Evolutionary conservation across 2,888 invertebrate genomes (phyloP).

Genomic region (Pandemis heparana): DNA sequence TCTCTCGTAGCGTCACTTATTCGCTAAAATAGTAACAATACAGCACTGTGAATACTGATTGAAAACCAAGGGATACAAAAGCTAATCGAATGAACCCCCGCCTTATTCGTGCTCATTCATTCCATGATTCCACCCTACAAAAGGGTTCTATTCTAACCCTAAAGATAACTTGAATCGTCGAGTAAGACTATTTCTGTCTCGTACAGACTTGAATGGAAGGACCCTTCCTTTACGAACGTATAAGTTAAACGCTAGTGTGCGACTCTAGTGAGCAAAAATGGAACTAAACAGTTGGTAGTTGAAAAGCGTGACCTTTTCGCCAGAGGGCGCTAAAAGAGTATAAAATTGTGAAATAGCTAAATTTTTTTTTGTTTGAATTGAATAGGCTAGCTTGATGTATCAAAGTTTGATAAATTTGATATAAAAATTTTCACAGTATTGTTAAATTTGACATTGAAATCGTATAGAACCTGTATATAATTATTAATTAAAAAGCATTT

Average conservation of each 20-base stretch:
- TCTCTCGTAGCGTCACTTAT: not conserved
- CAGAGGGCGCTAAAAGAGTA: not conserved
- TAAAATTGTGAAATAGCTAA: no score
- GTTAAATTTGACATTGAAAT: not conserved
- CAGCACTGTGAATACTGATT: conserved; percentile 18
- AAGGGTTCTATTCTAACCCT: conserved; percentile 4
- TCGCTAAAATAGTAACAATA: conserved; percentile 14
- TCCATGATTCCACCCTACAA: conserved; percentile 25
- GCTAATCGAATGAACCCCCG: conserved; percentile 25
- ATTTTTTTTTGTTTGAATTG: no score
- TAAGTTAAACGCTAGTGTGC: not conserved
- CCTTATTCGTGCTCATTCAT: conserved; percentile 31
- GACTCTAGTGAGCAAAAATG: not conserved
- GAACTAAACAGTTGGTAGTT: not conserved
- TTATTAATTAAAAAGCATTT: not conserved
- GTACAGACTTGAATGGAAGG: not conserved
- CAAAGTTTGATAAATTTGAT: not conserved
- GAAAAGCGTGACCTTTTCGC: not conserved
- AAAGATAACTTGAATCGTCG: not conserved
- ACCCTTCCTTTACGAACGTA: not conserved
- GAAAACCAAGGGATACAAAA: conserved; percentile 1
- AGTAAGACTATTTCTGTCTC: not conserved
- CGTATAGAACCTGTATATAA: not conserved
- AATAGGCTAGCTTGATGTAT: no score
- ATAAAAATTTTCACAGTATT: not conserved